Percentiles rank a stretch among this genome's conserved stretches.
Evolutionary conservation across 2,113 vertebrate genomes (phyloP).

Genomic region (Anoura caudifer): DNA sequence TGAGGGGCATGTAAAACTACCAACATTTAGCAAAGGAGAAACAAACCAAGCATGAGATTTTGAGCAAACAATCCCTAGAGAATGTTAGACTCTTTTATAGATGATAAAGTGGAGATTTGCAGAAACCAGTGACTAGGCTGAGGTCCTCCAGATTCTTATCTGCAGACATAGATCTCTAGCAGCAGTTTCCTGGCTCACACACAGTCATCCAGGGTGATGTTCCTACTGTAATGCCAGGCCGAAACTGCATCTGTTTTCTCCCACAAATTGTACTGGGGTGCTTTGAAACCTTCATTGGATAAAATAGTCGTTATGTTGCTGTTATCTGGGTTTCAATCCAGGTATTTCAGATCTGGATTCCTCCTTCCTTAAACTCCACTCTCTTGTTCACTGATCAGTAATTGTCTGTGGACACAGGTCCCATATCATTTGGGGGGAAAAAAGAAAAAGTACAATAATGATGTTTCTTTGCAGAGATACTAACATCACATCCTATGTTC

Average conservation of each 20-base stretch:
- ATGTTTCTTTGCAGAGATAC: neutral
- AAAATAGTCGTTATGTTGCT: neutral
- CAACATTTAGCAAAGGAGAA: neutral
- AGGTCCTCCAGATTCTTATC: neutral
- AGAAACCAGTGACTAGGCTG: neutral
- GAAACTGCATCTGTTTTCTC: neutral
- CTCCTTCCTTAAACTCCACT: neutral
- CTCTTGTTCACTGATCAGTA: neutral
- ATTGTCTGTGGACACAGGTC: neutral
- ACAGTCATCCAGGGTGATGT: neutral
- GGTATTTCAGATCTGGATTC: neutral
- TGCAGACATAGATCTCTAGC: neutral
- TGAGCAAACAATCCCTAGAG: neutral
- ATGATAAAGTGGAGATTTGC: neutral
- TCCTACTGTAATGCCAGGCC: neutral
- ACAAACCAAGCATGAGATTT: neutral
- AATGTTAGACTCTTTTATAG: neutral
- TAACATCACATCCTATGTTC: neutral
- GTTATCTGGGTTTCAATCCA: neutral
- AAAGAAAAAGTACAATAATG: neutral
- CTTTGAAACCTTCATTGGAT: neutral
- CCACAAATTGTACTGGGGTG: neutral
- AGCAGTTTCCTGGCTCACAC: neutral
- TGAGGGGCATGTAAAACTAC: neutral
- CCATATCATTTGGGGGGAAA: neutral